Conservation (phyloP, 2,888 invertebrate genomes). For the Lycaena phlaeas region DNA sequence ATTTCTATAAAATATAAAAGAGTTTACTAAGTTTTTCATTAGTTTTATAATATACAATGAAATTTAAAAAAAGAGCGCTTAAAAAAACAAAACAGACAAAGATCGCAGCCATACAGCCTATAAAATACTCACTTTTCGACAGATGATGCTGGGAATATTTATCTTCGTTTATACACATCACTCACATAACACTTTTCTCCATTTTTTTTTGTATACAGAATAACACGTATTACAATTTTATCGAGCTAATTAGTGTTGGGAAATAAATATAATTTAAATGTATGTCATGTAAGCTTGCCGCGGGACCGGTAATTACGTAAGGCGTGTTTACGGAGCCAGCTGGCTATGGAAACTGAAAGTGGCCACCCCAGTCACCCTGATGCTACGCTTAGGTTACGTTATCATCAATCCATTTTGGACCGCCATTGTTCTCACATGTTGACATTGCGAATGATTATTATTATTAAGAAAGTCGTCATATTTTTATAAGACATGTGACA, state of each 20-base stretch:
- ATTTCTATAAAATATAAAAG: too few species aligned
- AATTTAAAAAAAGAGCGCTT: too few species aligned
- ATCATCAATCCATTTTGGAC: constrained; percentile 41
- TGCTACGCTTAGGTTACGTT: constrained; percentile 42
- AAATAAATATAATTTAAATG: constrained; percentile 29
- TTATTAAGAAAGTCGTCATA: not conserved
- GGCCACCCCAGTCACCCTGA: constrained; percentile 36
- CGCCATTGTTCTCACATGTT: constrained; percentile 4
- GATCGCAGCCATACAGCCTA: too few species aligned
- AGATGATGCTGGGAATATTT: constrained; percentile 54
- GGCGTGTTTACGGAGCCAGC: constrained; percentile 44
- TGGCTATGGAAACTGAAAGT: constrained; percentile 63
- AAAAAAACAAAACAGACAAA: too few species aligned
- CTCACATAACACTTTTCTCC: constrained; percentile 40
- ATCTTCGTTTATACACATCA: constrained; percentile 54
- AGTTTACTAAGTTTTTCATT: too few species aligned
- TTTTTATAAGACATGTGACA: too few species aligned
- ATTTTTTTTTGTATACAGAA: constrained; percentile 28
- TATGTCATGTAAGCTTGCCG: constrained; percentile 46
- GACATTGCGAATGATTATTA: too few species aligned
- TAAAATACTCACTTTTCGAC: constrained; percentile 66
- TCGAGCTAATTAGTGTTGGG: not conserved
- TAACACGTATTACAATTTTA: constrained; percentile 19
- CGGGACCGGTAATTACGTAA: constrained; percentile 31
- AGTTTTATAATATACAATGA: too few species aligned